Evolutionary conservation across 2,797 vertebrate genomes (phyloP).

Genomic region (Microcaecilia unicolor): DNA sequence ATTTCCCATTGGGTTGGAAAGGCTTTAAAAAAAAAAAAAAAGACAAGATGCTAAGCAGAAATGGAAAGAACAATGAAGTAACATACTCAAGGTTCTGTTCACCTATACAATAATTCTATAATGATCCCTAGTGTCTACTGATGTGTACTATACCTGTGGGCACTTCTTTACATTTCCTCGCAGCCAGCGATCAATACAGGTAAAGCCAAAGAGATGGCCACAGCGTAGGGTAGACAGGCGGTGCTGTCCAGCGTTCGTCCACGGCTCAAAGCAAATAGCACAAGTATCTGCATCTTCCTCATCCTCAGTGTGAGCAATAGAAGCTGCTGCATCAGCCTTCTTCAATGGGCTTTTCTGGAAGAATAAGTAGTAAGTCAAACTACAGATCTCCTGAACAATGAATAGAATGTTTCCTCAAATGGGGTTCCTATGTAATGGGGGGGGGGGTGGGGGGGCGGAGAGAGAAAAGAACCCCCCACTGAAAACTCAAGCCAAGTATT

Average conservation of each 20-base stretch:
- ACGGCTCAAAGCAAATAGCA: slow-evolving; percentile 86
- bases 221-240: slow-evolving; percentile 81
- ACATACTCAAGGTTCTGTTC: neutral
- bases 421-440: no score
- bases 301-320: neutral
- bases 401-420: no score
- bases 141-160: slow-evolving; percentile 69
- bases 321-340: neutral
- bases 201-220: slow-evolving; percentile 86
- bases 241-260: slow-evolving; percentile 84
- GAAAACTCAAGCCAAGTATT: no score
- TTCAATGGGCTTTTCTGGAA: slow-evolving; percentile 24
- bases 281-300: slow-evolving; percentile 78
- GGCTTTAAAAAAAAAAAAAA: no score
- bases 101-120: neutral
- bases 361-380: neutral
- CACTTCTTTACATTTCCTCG: slow-evolving; percentile 79
- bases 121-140: neutral
- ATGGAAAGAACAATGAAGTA: no score
- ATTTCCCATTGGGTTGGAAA: no score
- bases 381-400: neutral
- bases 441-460: no score
- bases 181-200: slow-evolving; percentile 86
- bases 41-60: no score
- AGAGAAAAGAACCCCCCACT: no score